These are phyloP conservation scores for Kryptolebias marmoratus DNA, from an alignment of 2,113 vertebrate genomes.

Conservation along the genomic window DNA sequence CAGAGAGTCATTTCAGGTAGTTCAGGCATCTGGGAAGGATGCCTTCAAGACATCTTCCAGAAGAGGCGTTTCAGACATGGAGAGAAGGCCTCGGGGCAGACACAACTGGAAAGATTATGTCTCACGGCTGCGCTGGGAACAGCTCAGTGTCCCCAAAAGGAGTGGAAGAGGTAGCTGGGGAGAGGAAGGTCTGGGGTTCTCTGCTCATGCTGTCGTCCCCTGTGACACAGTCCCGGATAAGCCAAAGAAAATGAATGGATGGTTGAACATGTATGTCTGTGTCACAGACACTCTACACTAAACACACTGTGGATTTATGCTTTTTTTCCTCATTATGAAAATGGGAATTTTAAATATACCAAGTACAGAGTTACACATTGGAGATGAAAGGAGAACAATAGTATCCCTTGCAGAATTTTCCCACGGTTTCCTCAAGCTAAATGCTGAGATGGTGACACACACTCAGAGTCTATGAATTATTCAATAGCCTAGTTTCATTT, in stretches of 20 bases:
- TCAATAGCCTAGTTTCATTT: slow-evolving; percentile 72
- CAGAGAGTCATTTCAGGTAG: not conserved
- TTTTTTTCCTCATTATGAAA: slow-evolving; percentile 42
- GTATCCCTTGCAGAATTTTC: slow-evolving; percentile 53
- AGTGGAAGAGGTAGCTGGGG: not conserved
- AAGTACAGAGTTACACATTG: slow-evolving; percentile 36
- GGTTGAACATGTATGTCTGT: not conserved
- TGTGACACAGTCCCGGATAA: not conserved
- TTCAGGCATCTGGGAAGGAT: not conserved
- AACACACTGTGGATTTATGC: slow-evolving; percentile 19
- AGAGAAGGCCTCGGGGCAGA: not conserved
- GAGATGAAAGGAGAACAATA: slow-evolving; percentile 65
- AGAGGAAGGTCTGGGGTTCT: not conserved
- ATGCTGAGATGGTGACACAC: slow-evolving; percentile 72
- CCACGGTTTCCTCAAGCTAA: slow-evolving; percentile 69
- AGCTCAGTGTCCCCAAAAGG: not conserved
- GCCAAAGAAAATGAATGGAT: not conserved
- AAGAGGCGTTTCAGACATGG: not conserved
- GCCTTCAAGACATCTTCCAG: not conserved
- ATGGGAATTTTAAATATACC: slow-evolving; percentile 54
- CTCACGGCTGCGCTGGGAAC: not conserved
- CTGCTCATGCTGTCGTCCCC: not conserved
- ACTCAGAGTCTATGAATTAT: slow-evolving; percentile 68
- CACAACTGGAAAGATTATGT: not conserved
- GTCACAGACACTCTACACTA: slow-evolving; percentile 15